A percentile compares a stretch with the other conserved stretches of the same genome.
Evolutionary conservation across 2,113 vertebrate species (phyloP).

Genomic region (Equus quagga): DNA sequence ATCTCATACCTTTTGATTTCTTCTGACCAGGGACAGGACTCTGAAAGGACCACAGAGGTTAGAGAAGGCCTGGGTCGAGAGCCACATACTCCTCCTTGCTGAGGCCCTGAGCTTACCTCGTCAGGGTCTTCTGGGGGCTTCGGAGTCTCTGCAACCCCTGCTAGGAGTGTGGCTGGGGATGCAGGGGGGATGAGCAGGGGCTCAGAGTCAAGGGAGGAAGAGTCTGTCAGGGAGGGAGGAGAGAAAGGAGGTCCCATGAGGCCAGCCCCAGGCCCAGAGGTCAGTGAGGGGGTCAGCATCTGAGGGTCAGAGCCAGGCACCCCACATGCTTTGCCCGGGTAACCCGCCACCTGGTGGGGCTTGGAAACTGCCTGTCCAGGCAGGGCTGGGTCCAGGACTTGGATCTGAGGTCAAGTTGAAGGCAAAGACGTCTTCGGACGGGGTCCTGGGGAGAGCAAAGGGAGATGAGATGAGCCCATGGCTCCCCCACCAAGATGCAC

Average conservation of each 20-base stretch:
- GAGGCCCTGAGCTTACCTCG: slow-evolving; percentile 45
- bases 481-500: not conserved
- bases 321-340: not conserved
- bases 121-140: not conserved
- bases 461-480: not conserved
- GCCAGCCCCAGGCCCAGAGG: not conserved
- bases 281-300: not conserved
- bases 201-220: slow-evolving; percentile 26
- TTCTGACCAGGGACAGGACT: slow-evolving; percentile 60
- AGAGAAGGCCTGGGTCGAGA: not conserved
- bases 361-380: slow-evolving; percentile 64
- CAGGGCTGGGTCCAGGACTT: not conserved
- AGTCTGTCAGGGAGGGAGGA: slow-evolving; percentile 51
- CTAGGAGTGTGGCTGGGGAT: not conserved
- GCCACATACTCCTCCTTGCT: not conserved
- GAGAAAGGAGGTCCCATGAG: not conserved
- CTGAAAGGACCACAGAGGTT: slow-evolving; percentile 51
- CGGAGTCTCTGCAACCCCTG: slow-evolving; percentile 46
- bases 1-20: slow-evolving; percentile 79
- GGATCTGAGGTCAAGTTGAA: slow-evolving; percentile 50
- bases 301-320: not conserved
- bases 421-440: slow-evolving; percentile 42
- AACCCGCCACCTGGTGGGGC: not conserved
- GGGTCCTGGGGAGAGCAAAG: slow-evolving; percentile 11
- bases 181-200: fast-evolving